These are phyloP conservation scores for Bradypodion pumilum DNA, from an alignment of 2,797 vertebrate genomes.

Conservation along the genomic window DNA sequence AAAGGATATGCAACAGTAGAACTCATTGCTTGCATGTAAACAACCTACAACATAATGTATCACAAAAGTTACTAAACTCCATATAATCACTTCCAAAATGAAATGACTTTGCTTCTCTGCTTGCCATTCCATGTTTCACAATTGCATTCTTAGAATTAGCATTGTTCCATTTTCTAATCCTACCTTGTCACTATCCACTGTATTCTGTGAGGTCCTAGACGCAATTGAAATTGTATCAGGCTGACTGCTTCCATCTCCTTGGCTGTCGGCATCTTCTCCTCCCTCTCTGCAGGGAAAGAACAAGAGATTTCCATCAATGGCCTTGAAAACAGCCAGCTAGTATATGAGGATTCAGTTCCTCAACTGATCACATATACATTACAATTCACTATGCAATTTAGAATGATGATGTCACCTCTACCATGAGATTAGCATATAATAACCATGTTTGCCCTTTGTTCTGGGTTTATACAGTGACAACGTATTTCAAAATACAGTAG, in stretches of 20 bases:
- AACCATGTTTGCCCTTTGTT: constrained; percentile 23
- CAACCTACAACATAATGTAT: constrained; percentile 18
- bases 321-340: constrained; percentile 36
- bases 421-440: constrained; percentile 47
- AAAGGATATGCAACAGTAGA: constrained; percentile 22
- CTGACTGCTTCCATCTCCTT: constrained; percentile 97
- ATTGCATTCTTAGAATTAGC: background rate
- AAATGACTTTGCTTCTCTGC: background rate
- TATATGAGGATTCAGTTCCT: constrained; percentile 41
- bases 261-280: constrained; percentile 93
- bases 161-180: constrained; percentile 55
- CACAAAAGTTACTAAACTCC: background rate
- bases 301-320: constrained; percentile 13
- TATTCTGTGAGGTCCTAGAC: constrained; percentile 97
- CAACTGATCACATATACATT: constrained; percentile 34
- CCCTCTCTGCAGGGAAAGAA: constrained; percentile 82
- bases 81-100: background rate
- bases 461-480: background rate
- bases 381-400: constrained; percentile 42
- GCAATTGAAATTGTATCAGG: constrained; percentile 97
- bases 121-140: constrained; percentile 3
- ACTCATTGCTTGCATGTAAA: background rate
- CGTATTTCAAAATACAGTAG: constrained; percentile 38
- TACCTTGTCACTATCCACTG: constrained; percentile 98
- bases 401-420: constrained; percentile 40